These are phyloP conservation scores for Volucella bombylans DNA, from an alignment of 2,888 invertebrate species.

Conservation along the genomic window DNA sequence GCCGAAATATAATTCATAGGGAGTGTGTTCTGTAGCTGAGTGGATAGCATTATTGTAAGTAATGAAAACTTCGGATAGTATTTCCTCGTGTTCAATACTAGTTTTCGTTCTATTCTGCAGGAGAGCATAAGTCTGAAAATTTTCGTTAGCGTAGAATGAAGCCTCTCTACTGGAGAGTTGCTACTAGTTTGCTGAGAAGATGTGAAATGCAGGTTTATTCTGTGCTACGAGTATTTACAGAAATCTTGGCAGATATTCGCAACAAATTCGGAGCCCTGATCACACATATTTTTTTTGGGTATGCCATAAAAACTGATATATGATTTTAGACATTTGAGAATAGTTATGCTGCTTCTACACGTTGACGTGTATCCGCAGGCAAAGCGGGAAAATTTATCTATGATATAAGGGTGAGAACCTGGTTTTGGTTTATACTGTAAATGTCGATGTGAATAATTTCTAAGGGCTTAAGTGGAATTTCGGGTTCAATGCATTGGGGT, in stretches of 20 bases:
- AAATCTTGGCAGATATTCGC: slow-evolving; percentile 60
- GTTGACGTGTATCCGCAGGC: slow-evolving; percentile 43
- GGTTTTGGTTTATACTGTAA: slow-evolving; percentile 42
- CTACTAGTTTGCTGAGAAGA: slow-evolving; percentile 55
- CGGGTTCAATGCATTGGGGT: slow-evolving; percentile 37
- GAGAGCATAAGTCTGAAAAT: slow-evolving; percentile 59
- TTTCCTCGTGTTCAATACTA: slow-evolving; percentile 39
- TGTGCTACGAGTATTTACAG: slow-evolving; percentile 48
- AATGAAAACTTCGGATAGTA: slow-evolving; percentile 24
- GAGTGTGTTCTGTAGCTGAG: slow-evolving; percentile 54
- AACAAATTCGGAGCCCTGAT: slow-evolving; percentile 50
- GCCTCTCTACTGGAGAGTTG: slow-evolving; percentile 50
- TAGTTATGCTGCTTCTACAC: slow-evolving; percentile 39
- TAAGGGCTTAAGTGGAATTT: slow-evolving; percentile 45
- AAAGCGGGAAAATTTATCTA: slow-evolving; percentile 58
- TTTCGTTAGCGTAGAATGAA: slow-evolving; percentile 66
- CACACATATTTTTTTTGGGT: slow-evolving; percentile 32
- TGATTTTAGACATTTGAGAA: slow-evolving; percentile 20
- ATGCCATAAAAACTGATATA: slow-evolving; percentile 46
- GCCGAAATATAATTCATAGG: slow-evolving; percentile 42
- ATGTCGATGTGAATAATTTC: slow-evolving; percentile 45
- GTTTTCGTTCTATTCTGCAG: slow-evolving; percentile 30
- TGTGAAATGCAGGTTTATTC: slow-evolving; percentile 46
- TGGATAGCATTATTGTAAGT: slow-evolving; percentile 50
- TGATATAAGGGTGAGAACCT: slow-evolving; percentile 47